Evolutionary conservation across 2,888 invertebrate species (phyloP).

Genomic region (Schrankia costaestrigalis): DNA sequence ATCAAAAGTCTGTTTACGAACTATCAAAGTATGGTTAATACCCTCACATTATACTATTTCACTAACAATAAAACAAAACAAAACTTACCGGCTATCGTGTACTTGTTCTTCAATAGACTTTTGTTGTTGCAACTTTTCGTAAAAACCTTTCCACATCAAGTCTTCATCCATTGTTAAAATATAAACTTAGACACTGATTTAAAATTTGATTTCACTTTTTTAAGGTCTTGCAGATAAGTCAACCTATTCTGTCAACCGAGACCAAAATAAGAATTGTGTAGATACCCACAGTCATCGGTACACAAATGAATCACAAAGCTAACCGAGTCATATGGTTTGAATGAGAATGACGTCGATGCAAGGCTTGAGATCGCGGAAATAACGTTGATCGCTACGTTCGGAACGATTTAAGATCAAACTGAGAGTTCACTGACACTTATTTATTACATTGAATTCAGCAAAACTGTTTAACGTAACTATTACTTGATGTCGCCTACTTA

Average conservation of each 20-base stretch:
- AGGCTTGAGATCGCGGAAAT: slow-evolving; percentile 45
- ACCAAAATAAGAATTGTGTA: slow-evolving; percentile 39
- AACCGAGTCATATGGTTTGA: slow-evolving; percentile 59
- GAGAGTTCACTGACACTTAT: slow-evolving; percentile 59
- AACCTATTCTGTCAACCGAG: slow-evolving; percentile 9
- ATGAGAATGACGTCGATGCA: slow-evolving; percentile 64
- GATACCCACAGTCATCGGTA: slow-evolving; percentile 41
- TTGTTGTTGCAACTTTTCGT: slow-evolving; percentile 83
- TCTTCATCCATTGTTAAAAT: slow-evolving; percentile 82
- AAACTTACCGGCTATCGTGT: slow-evolving; percentile 84
- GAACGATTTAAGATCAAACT: slow-evolving; percentile 24
- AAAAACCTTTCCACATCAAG: slow-evolving; percentile 88
- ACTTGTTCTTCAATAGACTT: slow-evolving; percentile 82
- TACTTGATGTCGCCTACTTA: slow-evolving; percentile 14
- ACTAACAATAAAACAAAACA: not conserved
- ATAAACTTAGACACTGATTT: slow-evolving; percentile 8
- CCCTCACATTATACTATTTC: too few species aligned
- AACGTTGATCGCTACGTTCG: slow-evolving; percentile 31
- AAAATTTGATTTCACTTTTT: not conserved
- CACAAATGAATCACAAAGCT: slow-evolving; percentile 56
- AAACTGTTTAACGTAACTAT: slow-evolving; percentile 12
- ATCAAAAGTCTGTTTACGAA: too few species aligned
- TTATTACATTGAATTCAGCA: slow-evolving; percentile 8
- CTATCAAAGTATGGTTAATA: too few species aligned
- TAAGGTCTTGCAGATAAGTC: too few species aligned